Evolutionary conservation across 2,888 invertebrate genomes (phyloP).

Genomic region (Chelonus formosanus): DNA sequence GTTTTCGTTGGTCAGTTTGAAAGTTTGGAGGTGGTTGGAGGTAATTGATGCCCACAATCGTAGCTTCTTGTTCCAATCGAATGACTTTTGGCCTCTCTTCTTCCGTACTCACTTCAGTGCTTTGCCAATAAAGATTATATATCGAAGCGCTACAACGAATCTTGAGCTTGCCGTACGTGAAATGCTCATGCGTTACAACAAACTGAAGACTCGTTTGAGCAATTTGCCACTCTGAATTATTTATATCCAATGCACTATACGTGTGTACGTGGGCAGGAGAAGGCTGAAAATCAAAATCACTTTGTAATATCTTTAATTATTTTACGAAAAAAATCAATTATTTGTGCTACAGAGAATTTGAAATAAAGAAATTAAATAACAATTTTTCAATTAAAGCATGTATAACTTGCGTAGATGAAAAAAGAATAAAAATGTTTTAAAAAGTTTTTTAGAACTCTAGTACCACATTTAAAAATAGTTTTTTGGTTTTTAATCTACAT

Average conservation of each 20-base stretch:
- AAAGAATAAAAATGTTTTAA: no score
- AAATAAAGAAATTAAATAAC: no score
- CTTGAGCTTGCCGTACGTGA: conserved; percentile 68
- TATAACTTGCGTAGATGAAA: no score
- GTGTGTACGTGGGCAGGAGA: conserved; percentile 51
- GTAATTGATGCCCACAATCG: conserved; percentile 61
- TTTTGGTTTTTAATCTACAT: no score
- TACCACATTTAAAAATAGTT: no score
- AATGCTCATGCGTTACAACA: conserved; percentile 67
- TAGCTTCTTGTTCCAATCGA: conserved; percentile 55
- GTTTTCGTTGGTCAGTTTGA: conserved; percentile 61
- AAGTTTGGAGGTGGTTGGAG: conserved; percentile 62
- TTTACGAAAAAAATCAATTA: no score
- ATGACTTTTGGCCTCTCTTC: conserved; percentile 65
- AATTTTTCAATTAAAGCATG: no score
- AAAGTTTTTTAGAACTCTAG: no score
- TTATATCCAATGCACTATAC: conserved; percentile 54
- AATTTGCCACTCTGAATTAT: conserved; percentile 65
- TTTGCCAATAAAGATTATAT: conserved; percentile 74
- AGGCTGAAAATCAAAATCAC: conserved; percentile 44
- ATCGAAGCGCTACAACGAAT: conserved; percentile 75
- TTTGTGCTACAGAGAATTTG: no score
- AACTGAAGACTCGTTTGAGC: conserved; percentile 68
- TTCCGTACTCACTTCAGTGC: conserved; percentile 73
- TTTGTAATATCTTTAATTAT: not conserved